A percentile compares a stretch with the other conserved stretches of the same genome.
Conservation (phyloP, 2,888 invertebrate genomes). For the Molanna angustata region DNA sequence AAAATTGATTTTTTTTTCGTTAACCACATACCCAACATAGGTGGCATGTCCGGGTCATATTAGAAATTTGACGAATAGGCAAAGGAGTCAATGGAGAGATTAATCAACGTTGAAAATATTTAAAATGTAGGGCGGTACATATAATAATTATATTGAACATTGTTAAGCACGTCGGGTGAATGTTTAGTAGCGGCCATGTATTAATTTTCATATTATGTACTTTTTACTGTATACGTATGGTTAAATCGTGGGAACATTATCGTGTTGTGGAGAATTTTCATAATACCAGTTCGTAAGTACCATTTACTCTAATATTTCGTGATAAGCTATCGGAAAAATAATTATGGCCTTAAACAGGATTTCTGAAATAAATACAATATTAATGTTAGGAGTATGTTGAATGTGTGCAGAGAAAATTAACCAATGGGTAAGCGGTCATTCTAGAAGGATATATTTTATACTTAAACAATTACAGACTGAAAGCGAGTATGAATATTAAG, state of each 20-base stretch:
- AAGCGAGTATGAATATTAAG: too few relatives aligned
- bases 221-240: slow-evolving; percentile 23
- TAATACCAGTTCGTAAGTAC: too few relatives aligned
- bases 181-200: slow-evolving; percentile 7
- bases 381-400: too few relatives aligned
- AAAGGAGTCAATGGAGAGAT: slow-evolving; percentile 13
- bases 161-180: slow-evolving; percentile 8
- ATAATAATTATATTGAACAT: slow-evolving; percentile 1
- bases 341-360: too few relatives aligned
- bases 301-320: too few relatives aligned
- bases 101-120: slow-evolving; percentile 14
- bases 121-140: slow-evolving; percentile 1
- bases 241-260: slow-evolving; percentile 28
- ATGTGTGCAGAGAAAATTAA: too few relatives aligned
- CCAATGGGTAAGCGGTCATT: too few relatives aligned
- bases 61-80: slow-evolving; percentile 10
- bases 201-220: slow-evolving; percentile 24
- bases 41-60: slow-evolving; percentile 8
- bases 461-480: too few relatives aligned
- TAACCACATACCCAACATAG: too few relatives aligned
- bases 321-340: slow-evolving; percentile 9
- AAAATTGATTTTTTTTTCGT: slow-evolving; percentile 9
- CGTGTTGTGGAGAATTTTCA: slow-evolving; percentile 19
- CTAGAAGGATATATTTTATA: too few relatives aligned
- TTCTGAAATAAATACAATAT: too few relatives aligned